Base-by-base conservation (phyloP, 64 coral and sea anemone species). In the Porites australiensis region DNA sequence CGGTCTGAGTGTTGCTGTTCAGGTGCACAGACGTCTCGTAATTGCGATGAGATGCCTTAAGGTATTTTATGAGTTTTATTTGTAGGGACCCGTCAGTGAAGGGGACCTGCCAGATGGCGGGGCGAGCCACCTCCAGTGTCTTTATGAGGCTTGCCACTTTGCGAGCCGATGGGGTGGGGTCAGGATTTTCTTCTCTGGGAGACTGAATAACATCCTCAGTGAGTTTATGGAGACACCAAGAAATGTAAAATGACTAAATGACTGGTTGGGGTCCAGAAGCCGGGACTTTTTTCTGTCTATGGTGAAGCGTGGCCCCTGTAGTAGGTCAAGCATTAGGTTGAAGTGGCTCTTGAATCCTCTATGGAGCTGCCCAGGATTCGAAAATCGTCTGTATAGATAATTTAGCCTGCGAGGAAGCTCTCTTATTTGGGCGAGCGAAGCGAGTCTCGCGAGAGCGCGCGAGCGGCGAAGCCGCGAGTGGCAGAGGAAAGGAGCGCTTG, bases 171-270 rank as follows among this genome's bases (percentile, higher is more conserved):
- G 60, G 4, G 3, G 58, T 13, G 27, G 52, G 72, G 64, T 37
- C 27, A 37, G 27, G 27, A 37, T 37, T 37, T 37, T 37, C 27
- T 37, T 37, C 27, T 37, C 27, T 50, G 86, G 70, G 70, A 88
- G 86, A 63, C 50, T 59, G 11, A 75, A 18, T 37, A 54, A 66
- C 50, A 37, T 37, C 27, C 70, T 21, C 58, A 43, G 13, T 21
- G 84, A 71, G 43, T 87, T 64, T 87, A 87, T 54, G 12, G 67
- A 60, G 47, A 87, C 3, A 43, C 84, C 84, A 20, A 87, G 84
- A 72, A 71, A 87, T 27, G 46, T 52, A 4, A 87, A 12, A 37
- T 37, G 27, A 37, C 27, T 37, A 37, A 37, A 37, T 53, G 64
- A 73, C 70, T 76, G 72, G 21, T 0, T 88, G 50, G 86, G 86